Percentiles rank a stretch among this genome's conserved stretches.
phyloP scores from a whole-genome alignment of 2,113 vertebrate genomes.

The Nyctibius bracteatus region DNA sequence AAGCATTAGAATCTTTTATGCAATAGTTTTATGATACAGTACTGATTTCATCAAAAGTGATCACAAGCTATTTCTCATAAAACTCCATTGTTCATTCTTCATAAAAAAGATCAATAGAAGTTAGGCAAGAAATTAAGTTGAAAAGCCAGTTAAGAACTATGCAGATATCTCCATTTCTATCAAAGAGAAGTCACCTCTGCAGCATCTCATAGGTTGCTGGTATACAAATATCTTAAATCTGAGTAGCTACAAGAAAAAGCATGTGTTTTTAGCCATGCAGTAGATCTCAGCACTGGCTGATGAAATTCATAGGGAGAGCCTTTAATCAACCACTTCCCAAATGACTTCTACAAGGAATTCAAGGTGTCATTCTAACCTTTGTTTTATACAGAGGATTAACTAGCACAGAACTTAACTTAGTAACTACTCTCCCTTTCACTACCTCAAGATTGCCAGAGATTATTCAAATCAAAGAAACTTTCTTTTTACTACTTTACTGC shows the following conservation, averaged over 20 bases:
- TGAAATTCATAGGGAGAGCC: not conserved
- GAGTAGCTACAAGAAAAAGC: not conserved
- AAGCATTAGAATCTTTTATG: not conserved
- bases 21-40: not conserved
- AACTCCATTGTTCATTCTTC: not conserved
- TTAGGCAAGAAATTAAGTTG: not conserved
- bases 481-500: not conserved
- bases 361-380: not conserved
- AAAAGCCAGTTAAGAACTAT: not conserved
- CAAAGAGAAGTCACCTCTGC: not conserved
- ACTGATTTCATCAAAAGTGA: not conserved
- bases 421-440: not conserved
- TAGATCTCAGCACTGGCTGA: not conserved
- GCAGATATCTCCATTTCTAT: not conserved
- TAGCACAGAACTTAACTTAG: not conserved
- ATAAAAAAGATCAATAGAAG: not conserved
- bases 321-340: not conserved
- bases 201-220: not conserved
- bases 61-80: not conserved
- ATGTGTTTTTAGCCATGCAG: not conserved
- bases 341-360: not conserved
- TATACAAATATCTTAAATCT: not conserved
- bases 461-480: not conserved
- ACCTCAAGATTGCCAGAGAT: not conserved
- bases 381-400: not conserved